Conservation (phyloP, 2,888 invertebrate species). For the Orchesella flavescens region DNA sequence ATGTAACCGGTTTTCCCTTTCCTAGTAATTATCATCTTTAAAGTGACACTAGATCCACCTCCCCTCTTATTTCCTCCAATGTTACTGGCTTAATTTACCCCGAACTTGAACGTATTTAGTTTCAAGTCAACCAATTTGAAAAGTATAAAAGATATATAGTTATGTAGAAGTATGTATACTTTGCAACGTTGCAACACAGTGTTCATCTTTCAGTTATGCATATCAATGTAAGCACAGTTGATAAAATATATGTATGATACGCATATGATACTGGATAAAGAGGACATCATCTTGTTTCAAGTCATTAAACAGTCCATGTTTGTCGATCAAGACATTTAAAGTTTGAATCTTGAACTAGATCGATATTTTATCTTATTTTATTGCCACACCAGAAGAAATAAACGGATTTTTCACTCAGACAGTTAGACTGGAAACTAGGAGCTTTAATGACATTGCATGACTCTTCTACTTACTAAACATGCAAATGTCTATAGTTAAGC, state of each 20-base stretch:
- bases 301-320: constrained; percentile 62
- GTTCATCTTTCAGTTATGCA: neutral
- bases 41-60: constrained; percentile 57
- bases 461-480: neutral
- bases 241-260: neutral
- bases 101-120: neutral
- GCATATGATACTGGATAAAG: constrained; percentile 24
- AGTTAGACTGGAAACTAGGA: no score
- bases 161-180: neutral
- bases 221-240: neutral
- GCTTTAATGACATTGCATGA: neutral
- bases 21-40: constrained; percentile 62
- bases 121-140: no score
- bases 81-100: constrained; percentile 14
- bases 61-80: constrained; percentile 31
- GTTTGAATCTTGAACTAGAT: constrained; percentile 49
- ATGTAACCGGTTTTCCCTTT: constrained; percentile 66
- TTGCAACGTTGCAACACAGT: no score
- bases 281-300: constrained; percentile 58
- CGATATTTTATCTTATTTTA: constrained; percentile 57
- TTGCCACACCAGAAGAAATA: constrained; percentile 54
- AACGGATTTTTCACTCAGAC: constrained; percentile 33
- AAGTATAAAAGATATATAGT: neutral
- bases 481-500: no score
- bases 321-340: constrained; percentile 63